A percentile compares a stretch with the other conserved stretches of the same genome.
Evolutionary conservation across 2,113 vertebrate genomes (phyloP).

Genomic region (Porphyrio hochstetteri): DNA sequence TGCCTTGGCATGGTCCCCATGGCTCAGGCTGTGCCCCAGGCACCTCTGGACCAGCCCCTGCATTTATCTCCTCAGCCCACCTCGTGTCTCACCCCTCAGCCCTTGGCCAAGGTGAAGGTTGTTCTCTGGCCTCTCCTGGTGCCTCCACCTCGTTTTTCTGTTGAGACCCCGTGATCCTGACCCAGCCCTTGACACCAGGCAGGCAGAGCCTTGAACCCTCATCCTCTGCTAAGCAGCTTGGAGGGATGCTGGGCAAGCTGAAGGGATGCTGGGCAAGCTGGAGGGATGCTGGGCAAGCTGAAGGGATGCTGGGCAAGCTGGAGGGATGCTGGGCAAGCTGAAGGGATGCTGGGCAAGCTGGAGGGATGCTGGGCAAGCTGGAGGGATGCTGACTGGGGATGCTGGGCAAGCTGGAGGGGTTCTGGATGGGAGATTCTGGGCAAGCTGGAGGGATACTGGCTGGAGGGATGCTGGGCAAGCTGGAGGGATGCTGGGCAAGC

Average conservation of each 20-base stretch:
- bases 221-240: not conserved
- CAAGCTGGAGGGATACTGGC: not conserved
- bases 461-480: not conserved
- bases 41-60: not conserved
- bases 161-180: not conserved
- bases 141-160: not conserved
- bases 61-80: not conserved
- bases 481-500: not conserved
- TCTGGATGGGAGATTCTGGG: too few species aligned
- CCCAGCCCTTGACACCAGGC: not conserved
- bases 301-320: not conserved
- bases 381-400: too few species aligned
- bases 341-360: not conserved
- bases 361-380: not conserved
- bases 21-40: not conserved
- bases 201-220: not conserved
- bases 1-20: not conserved
- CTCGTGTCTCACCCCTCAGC: not conserved
- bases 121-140: not conserved
- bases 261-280: not conserved
- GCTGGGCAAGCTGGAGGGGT: not conserved
- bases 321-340: not conserved
- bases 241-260: not conserved
- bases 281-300: not conserved
- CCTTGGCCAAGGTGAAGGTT: not conserved